These are phyloP conservation scores for Linnaemya vulpina DNA, from an alignment of 2,888 invertebrate species.

Conservation along the genomic window DNA sequence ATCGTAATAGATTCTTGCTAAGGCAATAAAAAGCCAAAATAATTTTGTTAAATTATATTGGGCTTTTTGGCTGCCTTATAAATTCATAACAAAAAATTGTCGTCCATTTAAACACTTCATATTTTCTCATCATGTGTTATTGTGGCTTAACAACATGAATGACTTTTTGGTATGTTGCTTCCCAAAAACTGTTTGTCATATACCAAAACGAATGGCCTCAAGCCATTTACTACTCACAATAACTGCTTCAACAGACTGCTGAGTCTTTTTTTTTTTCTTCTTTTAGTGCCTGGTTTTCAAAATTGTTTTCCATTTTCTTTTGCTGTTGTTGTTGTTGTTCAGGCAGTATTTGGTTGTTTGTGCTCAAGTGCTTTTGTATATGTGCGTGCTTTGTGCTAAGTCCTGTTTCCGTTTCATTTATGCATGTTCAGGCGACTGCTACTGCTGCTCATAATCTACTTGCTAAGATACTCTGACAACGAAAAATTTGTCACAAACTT, in stretches of 20 bases:
- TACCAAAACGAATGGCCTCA: slow-evolving; percentile 30
- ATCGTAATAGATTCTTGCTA: slow-evolving; percentile 30
- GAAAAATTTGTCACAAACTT: slow-evolving; percentile 66
- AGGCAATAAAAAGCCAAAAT: slow-evolving; percentile 36
- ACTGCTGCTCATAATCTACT: slow-evolving; percentile 52
- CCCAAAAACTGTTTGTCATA: slow-evolving; percentile 58
- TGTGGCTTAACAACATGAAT: slow-evolving; percentile 65
- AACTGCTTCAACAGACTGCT: slow-evolving; percentile 43
- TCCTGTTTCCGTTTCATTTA: slow-evolving; percentile 49
- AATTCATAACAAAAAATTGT: slow-evolving; percentile 21
- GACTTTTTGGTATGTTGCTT: slow-evolving; percentile 51
- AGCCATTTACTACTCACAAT: slow-evolving; percentile 29
- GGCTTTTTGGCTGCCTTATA: slow-evolving; percentile 2
- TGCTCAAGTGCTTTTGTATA: background rate
- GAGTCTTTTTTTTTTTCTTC: no score
- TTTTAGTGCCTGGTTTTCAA: slow-evolving; percentile 49
- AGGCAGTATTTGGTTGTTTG: slow-evolving; percentile 13
- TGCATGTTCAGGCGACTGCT: slow-evolving; percentile 20
- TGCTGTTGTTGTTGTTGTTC: slow-evolving; percentile 5
- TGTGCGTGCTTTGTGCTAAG: slow-evolving; percentile 20
- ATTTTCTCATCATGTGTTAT: slow-evolving; percentile 60
- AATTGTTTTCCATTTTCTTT: slow-evolving; percentile 33
- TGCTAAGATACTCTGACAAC: slow-evolving; percentile 41
- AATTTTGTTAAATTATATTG: slow-evolving; percentile 37
- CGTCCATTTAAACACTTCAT: slow-evolving; percentile 62